Evolutionary conservation across 2,113 vertebrate genomes (phyloP), one percentile per base, ranked within the genome.

Genomic region (Vicugna pacos): DNA sequence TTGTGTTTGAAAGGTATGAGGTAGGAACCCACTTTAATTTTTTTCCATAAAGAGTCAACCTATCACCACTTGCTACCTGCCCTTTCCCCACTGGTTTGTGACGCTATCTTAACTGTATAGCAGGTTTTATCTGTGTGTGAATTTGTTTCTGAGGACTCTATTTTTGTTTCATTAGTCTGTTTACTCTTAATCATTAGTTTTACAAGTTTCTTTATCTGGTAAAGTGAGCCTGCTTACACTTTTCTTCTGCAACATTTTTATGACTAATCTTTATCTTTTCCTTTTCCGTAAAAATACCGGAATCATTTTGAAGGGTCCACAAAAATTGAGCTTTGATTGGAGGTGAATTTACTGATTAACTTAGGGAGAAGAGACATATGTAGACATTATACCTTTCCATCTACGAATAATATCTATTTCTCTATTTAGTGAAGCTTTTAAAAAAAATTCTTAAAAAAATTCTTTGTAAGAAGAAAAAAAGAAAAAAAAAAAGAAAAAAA

Each of bases 221-320:
- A 54, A 28, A 56, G 62, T 19, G 50, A 89, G 83, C 62, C 60
- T 94, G 35, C 38, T 73, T 88, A 75, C 13, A 67, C 75, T 96
- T 94, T 54, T 67, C 50, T 89, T 77, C 26, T 73, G 52, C 60
- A 91, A 58, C 60, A 93, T 64, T 82, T 86, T 81, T 70, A 76
- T 64, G 30, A 82, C 16, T 69, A 82, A 88, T 42, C 22, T 70
- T 48, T 24, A 80, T 73, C 26, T 10, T 79, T 84, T 79, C 35
- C 38, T 58, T 30, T 94, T 94, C 50, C 42, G 83, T 62, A 46
- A 91, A 87, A 87, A 77, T 64, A 75, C 3, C 56, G 16, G 46
- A 54, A 50, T 58, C 24, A 62, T 48, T 94, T 70, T 83, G 35
- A 52, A 94, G 88, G n/a, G 15, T 77, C 14, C 70, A 77, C 24